These are phyloP conservation scores for Melanchra persicariae DNA, from an alignment of 2,888 invertebrate species.

Conservation along the genomic window DNA sequence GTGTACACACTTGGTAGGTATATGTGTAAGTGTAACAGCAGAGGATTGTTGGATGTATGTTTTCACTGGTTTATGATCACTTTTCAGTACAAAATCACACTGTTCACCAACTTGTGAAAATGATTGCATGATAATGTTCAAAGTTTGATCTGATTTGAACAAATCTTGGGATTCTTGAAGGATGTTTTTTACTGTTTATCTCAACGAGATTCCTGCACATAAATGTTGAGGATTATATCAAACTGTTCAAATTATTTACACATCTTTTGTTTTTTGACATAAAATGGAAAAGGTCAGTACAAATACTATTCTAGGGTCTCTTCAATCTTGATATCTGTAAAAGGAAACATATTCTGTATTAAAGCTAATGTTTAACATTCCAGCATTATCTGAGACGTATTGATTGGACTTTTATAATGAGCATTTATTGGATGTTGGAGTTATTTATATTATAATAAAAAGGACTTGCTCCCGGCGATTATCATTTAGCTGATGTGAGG, in stretches of 20 bases:
- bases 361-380: constrained; percentile 90
- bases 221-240: constrained; percentile 73
- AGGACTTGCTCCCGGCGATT: constrained; percentile 83
- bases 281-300: constrained; percentile 88
- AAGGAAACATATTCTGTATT: constrained; percentile 85
- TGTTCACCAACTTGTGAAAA: constrained; percentile 81
- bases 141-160: constrained; percentile 59
- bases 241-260: constrained; percentile 76
- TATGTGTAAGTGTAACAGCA: constrained; percentile 69
- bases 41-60: constrained; percentile 76
- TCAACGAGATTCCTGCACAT: constrained; percentile 72
- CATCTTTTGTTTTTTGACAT: constrained; percentile 74
- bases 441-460: constrained; percentile 84
- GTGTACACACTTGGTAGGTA: constrained; percentile 76
- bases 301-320: constrained; percentile 79
- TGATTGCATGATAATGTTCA: constrained; percentile 75
- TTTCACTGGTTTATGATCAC: constrained; percentile 88
- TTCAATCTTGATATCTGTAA: constrained; percentile 82
- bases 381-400: constrained; percentile 88
- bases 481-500: constrained; percentile 85
- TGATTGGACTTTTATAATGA: constrained; percentile 89
- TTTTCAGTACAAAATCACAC: constrained; percentile 87
- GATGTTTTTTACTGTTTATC: constrained; percentile 62
- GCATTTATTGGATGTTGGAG: constrained; percentile 88
- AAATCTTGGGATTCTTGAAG: constrained; percentile 66